Conservation (phyloP, 2,797 vertebrate species). For the Echiichthys vipera region DNA sequence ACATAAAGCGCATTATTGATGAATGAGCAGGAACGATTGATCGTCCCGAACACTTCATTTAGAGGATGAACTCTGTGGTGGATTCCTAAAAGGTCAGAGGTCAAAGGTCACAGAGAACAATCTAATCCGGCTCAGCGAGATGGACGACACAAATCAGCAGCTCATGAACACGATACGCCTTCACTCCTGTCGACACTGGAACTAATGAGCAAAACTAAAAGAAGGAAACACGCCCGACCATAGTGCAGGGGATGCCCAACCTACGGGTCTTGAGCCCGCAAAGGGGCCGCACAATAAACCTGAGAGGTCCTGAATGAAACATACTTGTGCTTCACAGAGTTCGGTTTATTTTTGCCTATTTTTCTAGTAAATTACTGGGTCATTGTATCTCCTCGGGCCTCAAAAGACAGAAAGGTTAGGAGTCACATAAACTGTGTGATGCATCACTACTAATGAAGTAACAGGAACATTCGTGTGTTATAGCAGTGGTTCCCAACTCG, state of each 20-base stretch:
- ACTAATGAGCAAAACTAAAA: not conserved
- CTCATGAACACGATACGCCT: slow-evolving; percentile 1
- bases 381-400: not conserved
- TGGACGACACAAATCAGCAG: slow-evolving; percentile 5
- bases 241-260: not conserved
- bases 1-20: slow-evolving; percentile 38
- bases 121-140: slow-evolving; percentile 25
- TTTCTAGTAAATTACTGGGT: not conserved
- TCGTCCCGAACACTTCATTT: slow-evolving; percentile 40
- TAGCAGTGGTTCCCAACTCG: not conserved
- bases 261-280: no score
- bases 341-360: not conserved
- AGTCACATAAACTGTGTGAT: not conserved
- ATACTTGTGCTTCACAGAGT: not conserved
- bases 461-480: not conserved
- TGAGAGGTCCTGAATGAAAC: not conserved
- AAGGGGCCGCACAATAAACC: not conserved
- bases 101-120: slow-evolving; percentile 47
- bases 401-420: not conserved
- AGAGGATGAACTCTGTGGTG: slow-evolving; percentile 28
- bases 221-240: no score
- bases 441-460: not conserved
- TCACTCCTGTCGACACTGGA: not conserved
- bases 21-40: slow-evolving; percentile 50
- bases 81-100: slow-evolving; percentile 43